phyloP scores from a whole-genome alignment of 2,113 vertebrate genomes.

The Myxocyprinus asiaticus region DNA sequence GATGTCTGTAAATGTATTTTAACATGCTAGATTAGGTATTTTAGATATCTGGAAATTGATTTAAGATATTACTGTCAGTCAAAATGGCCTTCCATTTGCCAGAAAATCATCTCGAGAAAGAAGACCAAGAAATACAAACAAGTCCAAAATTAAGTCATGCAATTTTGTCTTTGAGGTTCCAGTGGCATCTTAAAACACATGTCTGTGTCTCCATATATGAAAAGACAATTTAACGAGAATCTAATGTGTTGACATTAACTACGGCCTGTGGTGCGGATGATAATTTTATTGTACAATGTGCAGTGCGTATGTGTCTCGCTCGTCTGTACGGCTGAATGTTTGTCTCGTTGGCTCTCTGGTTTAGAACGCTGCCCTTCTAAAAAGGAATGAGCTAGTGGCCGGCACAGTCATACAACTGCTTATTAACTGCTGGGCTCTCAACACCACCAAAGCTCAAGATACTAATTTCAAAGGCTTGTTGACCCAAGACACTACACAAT shows the following conservation, averaged over 20 bases:
- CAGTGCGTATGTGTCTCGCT: not conserved
- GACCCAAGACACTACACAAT: conserved; percentile 17
- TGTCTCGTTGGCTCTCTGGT: conserved; percentile 8
- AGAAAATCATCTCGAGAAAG: not conserved
- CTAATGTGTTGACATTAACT: conserved; percentile 13
- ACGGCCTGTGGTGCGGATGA: conserved; percentile 4
- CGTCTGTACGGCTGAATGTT: not conserved
- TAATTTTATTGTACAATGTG: conserved; percentile 35
- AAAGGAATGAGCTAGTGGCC: conserved; percentile 37
- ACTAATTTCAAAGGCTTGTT: conserved; percentile 31
- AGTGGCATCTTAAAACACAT: conserved; percentile 20
- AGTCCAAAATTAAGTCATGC: not conserved
- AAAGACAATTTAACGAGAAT: conserved; percentile 17
- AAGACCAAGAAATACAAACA: conserved; percentile 7
- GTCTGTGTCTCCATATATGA: conserved; percentile 20
- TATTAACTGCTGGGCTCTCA: conserved; percentile 39
- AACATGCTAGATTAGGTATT: not conserved
- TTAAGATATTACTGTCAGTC: not conserved
- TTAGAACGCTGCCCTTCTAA: conserved; percentile 2
- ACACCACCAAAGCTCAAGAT: conserved; percentile 36
- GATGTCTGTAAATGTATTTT: too few species aligned
- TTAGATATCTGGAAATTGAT: too few species aligned
- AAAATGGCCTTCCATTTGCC: conserved; percentile 14
- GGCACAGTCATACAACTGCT: conserved; percentile 36
- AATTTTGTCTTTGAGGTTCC: conserved; percentile 27